These are phyloP conservation scores for Pseudolycoriella hygida DNA, from an alignment of 2,888 invertebrate genomes.

Conservation along the genomic window DNA sequence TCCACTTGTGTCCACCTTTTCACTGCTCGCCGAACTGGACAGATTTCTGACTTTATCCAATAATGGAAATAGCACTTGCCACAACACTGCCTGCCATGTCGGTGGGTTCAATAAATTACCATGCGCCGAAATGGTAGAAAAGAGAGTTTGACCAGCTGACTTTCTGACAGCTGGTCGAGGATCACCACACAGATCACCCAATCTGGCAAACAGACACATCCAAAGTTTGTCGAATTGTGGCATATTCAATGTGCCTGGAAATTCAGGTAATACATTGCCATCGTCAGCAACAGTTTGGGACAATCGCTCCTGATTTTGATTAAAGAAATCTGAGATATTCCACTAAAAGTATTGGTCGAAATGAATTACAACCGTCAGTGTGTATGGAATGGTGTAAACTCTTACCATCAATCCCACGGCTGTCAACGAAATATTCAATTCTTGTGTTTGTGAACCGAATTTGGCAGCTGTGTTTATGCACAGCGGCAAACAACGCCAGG, in stretches of 20 bases:
- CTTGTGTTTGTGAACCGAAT: constrained; percentile 91
- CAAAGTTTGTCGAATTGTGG: constrained; percentile 84
- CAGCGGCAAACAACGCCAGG: constrained; percentile 75
- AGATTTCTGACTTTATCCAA: constrained; percentile 70
- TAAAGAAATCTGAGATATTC: constrained; percentile 97
- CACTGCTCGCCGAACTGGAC: constrained; percentile 45
- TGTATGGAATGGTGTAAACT: too few species aligned
- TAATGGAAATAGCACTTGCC: constrained; percentile 90
- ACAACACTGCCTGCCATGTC: constrained; percentile 88
- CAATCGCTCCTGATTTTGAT: constrained; percentile 81
- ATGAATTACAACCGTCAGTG: neutral
- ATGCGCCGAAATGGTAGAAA: constrained; percentile 94
- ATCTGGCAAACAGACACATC: constrained; percentile 84
- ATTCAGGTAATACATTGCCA: constrained; percentile 60
- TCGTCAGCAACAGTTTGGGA: constrained; percentile 56
- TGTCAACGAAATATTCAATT: constrained; percentile 91
- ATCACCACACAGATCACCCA: constrained; percentile 87
- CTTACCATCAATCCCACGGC: constrained; percentile 88
- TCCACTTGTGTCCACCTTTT: constrained; percentile 68
- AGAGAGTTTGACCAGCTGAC: constrained; percentile 92
- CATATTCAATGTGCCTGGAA: constrained; percentile 66
- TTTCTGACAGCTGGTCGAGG: constrained; percentile 88
- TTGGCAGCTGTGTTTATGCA: constrained; percentile 87
- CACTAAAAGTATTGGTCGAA: constrained; percentile 43
- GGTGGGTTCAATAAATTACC: constrained; percentile 70